Conservation (phyloP, 2,797 vertebrate genomes). For the Myiotriccus ornatus region DNA sequence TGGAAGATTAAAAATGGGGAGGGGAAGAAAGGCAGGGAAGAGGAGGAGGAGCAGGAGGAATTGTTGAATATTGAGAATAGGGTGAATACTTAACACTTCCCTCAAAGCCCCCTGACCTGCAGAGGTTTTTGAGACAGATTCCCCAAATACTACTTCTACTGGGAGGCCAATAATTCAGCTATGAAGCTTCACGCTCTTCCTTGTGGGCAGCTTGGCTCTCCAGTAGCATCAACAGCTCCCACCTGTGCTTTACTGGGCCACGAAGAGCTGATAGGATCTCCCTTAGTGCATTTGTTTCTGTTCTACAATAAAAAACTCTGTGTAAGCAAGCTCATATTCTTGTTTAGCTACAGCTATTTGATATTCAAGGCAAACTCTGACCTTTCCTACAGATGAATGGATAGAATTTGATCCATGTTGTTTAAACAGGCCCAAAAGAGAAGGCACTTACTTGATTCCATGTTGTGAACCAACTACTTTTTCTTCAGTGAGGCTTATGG, state of each 20-base stretch:
- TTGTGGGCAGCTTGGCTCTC: background rate
- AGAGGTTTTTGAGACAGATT: background rate
- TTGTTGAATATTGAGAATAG: background rate
- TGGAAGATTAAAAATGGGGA: background rate
- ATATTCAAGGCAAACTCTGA: background rate
- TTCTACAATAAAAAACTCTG: background rate
- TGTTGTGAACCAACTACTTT: background rate
- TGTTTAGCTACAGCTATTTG: background rate
- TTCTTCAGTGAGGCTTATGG: background rate
- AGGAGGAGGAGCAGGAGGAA: background rate
- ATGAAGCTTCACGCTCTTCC: background rate
- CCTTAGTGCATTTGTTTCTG: background rate
- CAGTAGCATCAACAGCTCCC: background rate
- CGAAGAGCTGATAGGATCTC: background rate
- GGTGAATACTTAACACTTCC: background rate
- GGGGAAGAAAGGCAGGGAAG: background rate
- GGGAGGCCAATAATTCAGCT: background rate
- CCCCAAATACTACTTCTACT: background rate
- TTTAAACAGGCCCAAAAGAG: background rate
- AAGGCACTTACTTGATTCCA: background rate
- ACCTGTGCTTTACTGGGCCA: background rate
- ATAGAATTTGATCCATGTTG: background rate
- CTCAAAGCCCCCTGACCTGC: accelerated
- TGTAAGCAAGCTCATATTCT: background rate
- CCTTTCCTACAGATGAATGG: background rate